phyloP scores from a whole-genome alignment of 1,140 invertebrate species.

The Lepidurus packardi region DNA sequence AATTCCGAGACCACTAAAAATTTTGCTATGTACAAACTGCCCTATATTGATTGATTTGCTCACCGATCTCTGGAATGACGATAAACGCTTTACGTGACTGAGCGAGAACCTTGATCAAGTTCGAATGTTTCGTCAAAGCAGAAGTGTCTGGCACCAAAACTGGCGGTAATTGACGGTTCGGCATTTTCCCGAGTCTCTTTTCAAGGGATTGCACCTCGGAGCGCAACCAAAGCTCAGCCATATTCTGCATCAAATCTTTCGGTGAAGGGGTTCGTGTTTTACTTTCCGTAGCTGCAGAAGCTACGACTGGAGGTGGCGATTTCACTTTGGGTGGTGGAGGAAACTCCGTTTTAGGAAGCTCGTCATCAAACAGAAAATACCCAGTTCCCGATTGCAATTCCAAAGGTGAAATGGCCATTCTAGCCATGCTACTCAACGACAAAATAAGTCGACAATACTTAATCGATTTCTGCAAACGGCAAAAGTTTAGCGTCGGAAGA shows the following conservation, averaged over 20 bases:
- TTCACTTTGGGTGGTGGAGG: not conserved
- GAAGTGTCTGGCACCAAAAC: conserved; percentile 38
- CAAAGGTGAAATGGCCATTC: conserved; percentile 5
- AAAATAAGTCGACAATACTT: conserved; percentile 4
- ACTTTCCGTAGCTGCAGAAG: not conserved
- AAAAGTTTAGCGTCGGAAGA: not conserved
- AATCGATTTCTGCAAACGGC: not conserved
- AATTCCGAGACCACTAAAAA: conserved; percentile 74
- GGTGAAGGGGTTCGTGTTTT: not conserved
- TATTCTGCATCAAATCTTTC: conserved; percentile 56
- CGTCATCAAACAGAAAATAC: not conserved
- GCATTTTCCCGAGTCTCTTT: conserved; percentile 43
- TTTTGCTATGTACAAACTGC: conserved; percentile 33
- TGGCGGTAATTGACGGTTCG: conserved; percentile 34
- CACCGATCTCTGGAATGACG: conserved; percentile 37
- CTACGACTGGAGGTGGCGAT: conserved; percentile 25
- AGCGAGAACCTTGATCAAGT: conserved; percentile 34
- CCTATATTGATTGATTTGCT: conserved; percentile 34
- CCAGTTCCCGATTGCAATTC: not conserved
- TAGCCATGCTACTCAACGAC: not conserved
- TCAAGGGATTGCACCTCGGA: conserved; percentile 67
- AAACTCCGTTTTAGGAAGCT: not conserved
- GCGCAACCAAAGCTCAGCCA: conserved; percentile 69
- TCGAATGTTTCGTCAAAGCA: conserved; percentile 35
- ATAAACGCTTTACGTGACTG: conserved; percentile 36